Base-by-base conservation (phyloP, 1,140 invertebrate genomes). In the Ctenoplectra terminalis region DNA sequence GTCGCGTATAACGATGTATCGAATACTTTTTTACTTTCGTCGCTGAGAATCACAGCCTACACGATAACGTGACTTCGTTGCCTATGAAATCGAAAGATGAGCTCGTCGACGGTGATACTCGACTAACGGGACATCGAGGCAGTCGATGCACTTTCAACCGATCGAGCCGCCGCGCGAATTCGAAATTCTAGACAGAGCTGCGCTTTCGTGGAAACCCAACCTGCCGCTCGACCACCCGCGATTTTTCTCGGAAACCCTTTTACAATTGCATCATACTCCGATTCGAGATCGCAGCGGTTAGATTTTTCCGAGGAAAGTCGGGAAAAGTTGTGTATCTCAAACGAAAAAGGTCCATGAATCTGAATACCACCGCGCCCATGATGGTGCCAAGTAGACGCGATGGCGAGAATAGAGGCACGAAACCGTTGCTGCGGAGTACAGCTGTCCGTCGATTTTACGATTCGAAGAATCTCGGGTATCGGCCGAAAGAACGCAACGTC, bases 371-470 rank as follows among this genome's bases (percentile, higher is more conserved):
- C 64, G 64, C 64, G 40, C 64, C 64, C 64, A 63, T 6, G 3
- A 4, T 13, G 7, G 7, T 43, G 0, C 0, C 40, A 3, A 43
- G 17, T 11, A 11, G 13, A 17, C n/a, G 11, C 23, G 48, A 69
- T 6, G 20, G 20, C 34, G 34, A 15, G 29, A 52, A 34, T 23
- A 48, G 29, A 46, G n/a, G 9, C 58, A 7, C 26, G 64, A 34
- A 11, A 31, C n/a, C n/a, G n/a, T n/a, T 5, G 31, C 17, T 29
- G 34, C 20, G 20, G 20, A 20, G 17, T 20, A 37, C 9, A 13
- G 34, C 48, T 56, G 52, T 75, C 29, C 50, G 40, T 15, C 48
- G 48, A 54, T 81, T 86, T 86, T 85, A 86, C 60, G 83, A 81
- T 70, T 46, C 43, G 17, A 34, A 50, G 78, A 76, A 85, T 86